Conservation (phyloP, 2,888 invertebrate genomes). For the Phalangium opilio region DNA sequence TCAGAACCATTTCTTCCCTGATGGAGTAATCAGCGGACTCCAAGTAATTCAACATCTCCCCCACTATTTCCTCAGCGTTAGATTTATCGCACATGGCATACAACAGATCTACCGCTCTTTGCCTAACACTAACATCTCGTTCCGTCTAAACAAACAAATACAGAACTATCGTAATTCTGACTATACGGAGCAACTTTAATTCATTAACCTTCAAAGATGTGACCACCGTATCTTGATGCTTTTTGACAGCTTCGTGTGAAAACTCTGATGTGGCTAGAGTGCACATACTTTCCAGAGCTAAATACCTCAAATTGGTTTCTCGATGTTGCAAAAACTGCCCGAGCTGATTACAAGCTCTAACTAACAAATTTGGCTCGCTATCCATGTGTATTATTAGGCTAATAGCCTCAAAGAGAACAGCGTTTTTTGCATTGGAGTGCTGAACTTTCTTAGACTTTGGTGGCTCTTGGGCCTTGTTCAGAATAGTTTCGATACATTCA, state of each 20-base stretch:
- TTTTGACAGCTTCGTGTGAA: conserved; percentile 98
- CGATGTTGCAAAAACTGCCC: conserved; percentile 86
- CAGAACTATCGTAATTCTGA: not conserved
- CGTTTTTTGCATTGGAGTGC: conserved; percentile 99
- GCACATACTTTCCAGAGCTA: conserved; percentile 98
- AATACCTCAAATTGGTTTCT: conserved; percentile 93
- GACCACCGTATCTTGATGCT: conserved; percentile 98
- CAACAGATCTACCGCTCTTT: conserved; percentile 90
- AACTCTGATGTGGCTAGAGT: conserved; percentile 97
- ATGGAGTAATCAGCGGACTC: conserved; percentile 99
- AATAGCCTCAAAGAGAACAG: conserved; percentile 97
- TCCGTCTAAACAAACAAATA: conserved; percentile 53
- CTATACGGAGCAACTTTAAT: not conserved
- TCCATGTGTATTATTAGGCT: conserved; percentile 99
- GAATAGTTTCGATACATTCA: conserved; percentile 93
- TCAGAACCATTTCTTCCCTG: conserved; percentile 96
- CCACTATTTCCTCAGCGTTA: conserved; percentile 97
- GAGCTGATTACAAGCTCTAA: conserved; percentile 94
- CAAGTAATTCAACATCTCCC: conserved; percentile 96
- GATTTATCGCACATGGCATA: conserved; percentile 99
- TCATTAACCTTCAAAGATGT: conserved; percentile 92
- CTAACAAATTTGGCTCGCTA: conserved; percentile 86
- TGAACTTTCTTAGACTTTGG: conserved; percentile 99
- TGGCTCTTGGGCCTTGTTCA: conserved; percentile 98
- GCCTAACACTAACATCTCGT: conserved; percentile 92